Conservation (phyloP, 2,797 vertebrate genomes). For the Sparidentex hasta region DNA sequence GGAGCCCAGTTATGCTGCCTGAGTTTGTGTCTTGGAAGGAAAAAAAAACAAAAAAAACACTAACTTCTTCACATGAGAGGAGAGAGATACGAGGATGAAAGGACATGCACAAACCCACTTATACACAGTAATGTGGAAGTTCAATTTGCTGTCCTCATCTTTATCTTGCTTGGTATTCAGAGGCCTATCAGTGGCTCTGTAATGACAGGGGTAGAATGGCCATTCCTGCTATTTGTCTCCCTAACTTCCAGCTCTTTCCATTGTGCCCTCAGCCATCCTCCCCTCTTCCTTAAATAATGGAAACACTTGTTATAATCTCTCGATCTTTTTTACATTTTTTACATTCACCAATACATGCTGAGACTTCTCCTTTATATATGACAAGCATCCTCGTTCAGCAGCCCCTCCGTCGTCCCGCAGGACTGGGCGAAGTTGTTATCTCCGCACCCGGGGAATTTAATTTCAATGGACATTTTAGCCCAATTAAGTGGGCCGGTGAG, state of each 20-base stretch:
- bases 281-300: constrained; percentile 52
- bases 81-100: constrained; percentile 39
- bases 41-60: constrained; percentile 28
- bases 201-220: constrained; percentile 55
- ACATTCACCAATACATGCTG: constrained; percentile 31
- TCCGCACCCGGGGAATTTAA: constrained; percentile 77
- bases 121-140: constrained; percentile 36
- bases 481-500: constrained; percentile 83
- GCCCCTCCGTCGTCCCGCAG: constrained; percentile 47
- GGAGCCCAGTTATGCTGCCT: constrained; percentile 40
- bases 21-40: constrained; percentile 51
- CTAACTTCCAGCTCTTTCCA: constrained; percentile 32
- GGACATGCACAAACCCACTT: constrained; percentile 35
- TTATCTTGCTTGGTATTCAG: constrained; percentile 54
- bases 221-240: constrained; percentile 41
- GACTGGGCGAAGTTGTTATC: constrained; percentile 73
- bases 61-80: constrained; percentile 46
- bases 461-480: constrained; percentile 85
- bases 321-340: constrained; percentile 41
- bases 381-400: constrained; percentile 51
- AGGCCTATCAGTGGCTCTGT: constrained; percentile 38
- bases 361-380: constrained; percentile 48
- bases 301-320: constrained; percentile 49
- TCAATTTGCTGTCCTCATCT: constrained; percentile 47
- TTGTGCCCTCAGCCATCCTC: constrained; percentile 19